Evolutionary conservation across 2,113 vertebrate genomes (phyloP).

Genomic region (Colius striatus): DNA sequence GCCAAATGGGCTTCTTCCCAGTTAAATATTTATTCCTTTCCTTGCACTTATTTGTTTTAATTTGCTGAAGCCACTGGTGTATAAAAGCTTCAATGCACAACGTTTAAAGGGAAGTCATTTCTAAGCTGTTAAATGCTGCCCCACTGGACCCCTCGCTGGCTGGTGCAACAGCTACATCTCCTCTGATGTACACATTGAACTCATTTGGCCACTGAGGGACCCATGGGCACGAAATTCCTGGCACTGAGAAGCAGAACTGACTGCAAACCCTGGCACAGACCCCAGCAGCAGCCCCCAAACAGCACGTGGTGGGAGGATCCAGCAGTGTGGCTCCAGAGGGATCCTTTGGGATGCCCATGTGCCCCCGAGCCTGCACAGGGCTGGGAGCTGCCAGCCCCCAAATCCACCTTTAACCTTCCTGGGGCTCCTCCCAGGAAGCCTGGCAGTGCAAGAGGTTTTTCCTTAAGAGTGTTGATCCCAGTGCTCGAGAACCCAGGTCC

Average conservation of each 20-base stretch:
- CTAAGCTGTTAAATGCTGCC: neutral
- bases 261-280: neutral
- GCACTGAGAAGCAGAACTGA: neutral
- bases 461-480: neutral
- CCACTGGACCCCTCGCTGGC: neutral
- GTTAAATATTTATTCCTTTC: constrained; percentile 23
- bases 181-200: too few species aligned
- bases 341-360: rapidly evolving
- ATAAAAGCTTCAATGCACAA: neutral
- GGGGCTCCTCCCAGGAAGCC: neutral
- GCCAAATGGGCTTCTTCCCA: neutral
- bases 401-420: neutral
- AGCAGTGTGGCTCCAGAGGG: neutral
- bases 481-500: rapidly evolving
- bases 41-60: neutral
- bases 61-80: neutral
- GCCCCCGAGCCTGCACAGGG: rapidly evolving
- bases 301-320: rapidly evolving
- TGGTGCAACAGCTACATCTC: neutral
- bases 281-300: neutral
- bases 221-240: neutral
- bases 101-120: neutral
- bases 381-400: neutral
- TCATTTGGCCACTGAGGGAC: rapidly evolving
- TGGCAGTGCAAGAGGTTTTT: neutral